A percentile compares a stretch with the other conserved stretches of the same genome.
Conservation (phyloP, 2,797 vertebrate species). For the Notoglanidium macrostoma region DNA sequence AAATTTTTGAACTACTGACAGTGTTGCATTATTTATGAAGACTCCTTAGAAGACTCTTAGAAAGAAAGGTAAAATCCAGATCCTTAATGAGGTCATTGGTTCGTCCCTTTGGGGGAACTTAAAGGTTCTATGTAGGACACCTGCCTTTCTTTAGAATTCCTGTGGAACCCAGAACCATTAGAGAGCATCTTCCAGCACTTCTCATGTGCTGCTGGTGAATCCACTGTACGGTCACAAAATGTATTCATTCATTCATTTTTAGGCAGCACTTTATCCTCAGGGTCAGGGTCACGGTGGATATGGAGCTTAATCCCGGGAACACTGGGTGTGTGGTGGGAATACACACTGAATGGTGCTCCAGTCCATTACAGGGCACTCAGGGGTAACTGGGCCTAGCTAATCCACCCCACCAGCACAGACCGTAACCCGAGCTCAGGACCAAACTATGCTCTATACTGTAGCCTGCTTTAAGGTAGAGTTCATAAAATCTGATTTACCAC, state of each 20-base stretch:
- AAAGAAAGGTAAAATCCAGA: constrained; percentile 9
- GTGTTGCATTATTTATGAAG: constrained; percentile 14
- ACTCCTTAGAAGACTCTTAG: neutral
- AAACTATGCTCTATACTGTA: neutral
- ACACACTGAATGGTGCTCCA: neutral
- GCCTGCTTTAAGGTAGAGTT: neutral
- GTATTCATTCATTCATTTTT: neutral
- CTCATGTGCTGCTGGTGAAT: neutral
- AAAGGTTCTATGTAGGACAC: constrained; percentile 5
- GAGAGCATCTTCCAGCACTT: neutral
- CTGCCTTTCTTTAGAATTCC: neutral
- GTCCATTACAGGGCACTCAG: neutral
- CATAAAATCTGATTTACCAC: neutral
- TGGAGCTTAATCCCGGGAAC: neutral
- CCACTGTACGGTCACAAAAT: neutral
- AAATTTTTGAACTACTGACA: neutral
- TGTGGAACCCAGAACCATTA: neutral
- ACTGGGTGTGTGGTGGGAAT: neutral
- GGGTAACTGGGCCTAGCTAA: neutral
- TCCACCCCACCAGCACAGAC: neutral
- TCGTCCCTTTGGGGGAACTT: neutral
- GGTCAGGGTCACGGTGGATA: neutral
- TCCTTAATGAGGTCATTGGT: constrained; percentile 4
- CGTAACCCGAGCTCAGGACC: neutral
- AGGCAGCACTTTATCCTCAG: neutral